A percentile compares a stretch with the other conserved stretches of the same genome.
Evolutionary conservation across 2,113 vertebrate species (phyloP).

Genomic region (Fregata magnificens): DNA sequence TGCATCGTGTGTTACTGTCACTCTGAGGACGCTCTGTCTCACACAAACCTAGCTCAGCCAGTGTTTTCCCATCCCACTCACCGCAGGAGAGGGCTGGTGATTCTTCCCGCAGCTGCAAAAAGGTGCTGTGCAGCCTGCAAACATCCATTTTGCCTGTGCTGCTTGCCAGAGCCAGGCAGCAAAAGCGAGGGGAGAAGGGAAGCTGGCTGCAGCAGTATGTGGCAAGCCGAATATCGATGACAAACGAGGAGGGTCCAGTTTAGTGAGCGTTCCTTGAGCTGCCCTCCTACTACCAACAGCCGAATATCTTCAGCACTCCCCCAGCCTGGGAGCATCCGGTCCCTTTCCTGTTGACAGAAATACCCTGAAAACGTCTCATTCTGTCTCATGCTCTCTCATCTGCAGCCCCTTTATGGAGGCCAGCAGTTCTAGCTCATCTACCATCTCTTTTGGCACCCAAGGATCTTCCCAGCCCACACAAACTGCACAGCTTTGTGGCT

Average conservation of each 20-base stretch:
- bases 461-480: background rate
- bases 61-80: background rate
- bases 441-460: background rate
- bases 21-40: background rate
- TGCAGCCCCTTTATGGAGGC: background rate
- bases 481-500: background rate
- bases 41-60: background rate
- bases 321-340: background rate
- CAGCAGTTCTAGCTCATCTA: background rate
- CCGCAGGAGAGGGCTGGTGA: background rate
- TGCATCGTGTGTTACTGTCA: background rate
- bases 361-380: background rate
- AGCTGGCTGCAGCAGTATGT: background rate
- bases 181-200: background rate
- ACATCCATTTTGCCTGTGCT: rapidly evolving
- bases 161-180: background rate
- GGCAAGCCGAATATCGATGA: background rate
- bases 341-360: background rate
- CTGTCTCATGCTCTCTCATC: background rate
- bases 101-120: background rate
- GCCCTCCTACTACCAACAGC: background rate
- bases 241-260: background rate
- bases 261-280: background rate
- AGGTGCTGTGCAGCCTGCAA: background rate
- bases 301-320: background rate